phyloP scores from a whole-genome alignment of 2,888 invertebrate genomes.

The Drosophila atripex region DNA sequence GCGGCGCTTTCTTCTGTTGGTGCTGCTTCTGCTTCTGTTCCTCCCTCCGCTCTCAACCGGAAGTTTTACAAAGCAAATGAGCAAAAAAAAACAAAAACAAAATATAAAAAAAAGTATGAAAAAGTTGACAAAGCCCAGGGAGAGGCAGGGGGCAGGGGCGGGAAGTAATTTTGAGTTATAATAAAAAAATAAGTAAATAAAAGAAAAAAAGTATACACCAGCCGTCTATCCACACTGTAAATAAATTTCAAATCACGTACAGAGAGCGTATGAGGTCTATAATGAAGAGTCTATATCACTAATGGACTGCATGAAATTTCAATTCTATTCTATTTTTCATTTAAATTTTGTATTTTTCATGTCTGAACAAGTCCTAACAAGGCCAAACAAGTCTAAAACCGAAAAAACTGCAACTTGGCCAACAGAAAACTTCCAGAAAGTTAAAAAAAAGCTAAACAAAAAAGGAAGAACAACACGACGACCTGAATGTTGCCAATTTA shows the following conservation, averaged over 20 bases:
- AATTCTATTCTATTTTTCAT: not conserved
- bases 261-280: conserved; percentile 53
- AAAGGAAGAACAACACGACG: conserved; percentile 8
- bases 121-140: conserved; percentile 39
- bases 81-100: conserved; percentile 70
- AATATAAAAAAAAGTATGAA: conserved; percentile 44
- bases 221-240: conserved; percentile 56
- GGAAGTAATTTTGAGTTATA: conserved; percentile 52
- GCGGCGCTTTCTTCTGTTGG: conserved; percentile 33
- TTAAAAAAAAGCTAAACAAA: no score
- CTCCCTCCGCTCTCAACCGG: conserved; percentile 57
- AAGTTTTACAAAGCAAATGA: conserved; percentile 77
- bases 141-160: not conserved
- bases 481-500: conserved; percentile 70
- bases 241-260: conserved; percentile 80
- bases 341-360: not conserved
- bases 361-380: not conserved
- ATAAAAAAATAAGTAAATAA: conserved; percentile 49
- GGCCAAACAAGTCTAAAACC: conserved; percentile 49
- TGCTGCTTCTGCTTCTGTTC: conserved; percentile 48
- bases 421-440: no score
- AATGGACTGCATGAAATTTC: not conserved
- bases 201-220: no score
- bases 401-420: conserved; percentile 18
- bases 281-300: conserved; percentile 10